Evolutionary conservation across 2,113 vertebrate genomes (phyloP).

Genomic region (Chloropsis cyanopogon): DNA sequence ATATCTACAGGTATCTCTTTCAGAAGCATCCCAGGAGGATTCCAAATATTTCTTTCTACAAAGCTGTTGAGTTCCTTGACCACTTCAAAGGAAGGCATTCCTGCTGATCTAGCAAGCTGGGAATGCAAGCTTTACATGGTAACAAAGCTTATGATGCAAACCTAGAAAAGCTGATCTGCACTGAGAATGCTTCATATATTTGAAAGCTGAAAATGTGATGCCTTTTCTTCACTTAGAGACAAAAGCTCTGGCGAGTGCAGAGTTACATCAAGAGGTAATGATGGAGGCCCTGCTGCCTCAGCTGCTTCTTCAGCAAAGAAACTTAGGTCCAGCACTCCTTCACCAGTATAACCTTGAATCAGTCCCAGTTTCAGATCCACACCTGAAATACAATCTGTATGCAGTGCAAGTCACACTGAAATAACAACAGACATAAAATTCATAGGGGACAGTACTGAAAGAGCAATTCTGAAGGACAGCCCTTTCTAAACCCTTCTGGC

Average conservation of each 20-base stretch:
- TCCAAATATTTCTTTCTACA: background rate
- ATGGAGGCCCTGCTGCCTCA: background rate
- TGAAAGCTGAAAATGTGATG: background rate
- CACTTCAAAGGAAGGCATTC: background rate
- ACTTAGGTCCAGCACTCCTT: background rate
- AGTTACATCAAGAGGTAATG: background rate
- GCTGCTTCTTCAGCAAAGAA: background rate
- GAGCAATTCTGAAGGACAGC: background rate
- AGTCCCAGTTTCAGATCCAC: background rate
- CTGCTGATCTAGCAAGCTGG: background rate
- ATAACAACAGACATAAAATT: background rate
- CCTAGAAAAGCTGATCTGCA: background rate
- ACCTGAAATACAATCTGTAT: background rate
- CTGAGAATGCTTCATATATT: background rate
- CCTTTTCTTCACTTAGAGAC: background rate
- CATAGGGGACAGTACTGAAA: background rate
- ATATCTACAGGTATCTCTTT: background rate
- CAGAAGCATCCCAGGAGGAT: background rate
- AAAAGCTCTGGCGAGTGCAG: background rate
- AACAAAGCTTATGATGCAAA: background rate
- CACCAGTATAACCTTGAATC: background rate
- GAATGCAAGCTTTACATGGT: background rate
- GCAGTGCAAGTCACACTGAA: accelerated
- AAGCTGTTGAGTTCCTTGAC: background rate
- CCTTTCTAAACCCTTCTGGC: background rate